A percentile compares a stretch with the other conserved stretches of the same genome.
phyloP scores from a whole-genome alignment of 2,888 invertebrate species.

The Tetanocera ferruginea region DNA sequence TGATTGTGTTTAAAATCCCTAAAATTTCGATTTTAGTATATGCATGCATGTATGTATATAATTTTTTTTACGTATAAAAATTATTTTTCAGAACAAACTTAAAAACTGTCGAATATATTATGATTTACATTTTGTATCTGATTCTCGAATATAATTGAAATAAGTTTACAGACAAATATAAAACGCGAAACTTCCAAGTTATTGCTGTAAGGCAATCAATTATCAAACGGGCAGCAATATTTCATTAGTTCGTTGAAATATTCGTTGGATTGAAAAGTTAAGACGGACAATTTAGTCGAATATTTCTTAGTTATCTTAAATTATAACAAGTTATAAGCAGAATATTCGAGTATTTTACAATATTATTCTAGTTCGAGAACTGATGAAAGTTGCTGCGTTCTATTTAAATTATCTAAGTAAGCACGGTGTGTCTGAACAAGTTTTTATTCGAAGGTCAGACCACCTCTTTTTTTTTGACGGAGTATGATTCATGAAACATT shows the following conservation, averaged over 20 bases:
- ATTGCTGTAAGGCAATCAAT: neutral
- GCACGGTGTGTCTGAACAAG: too few relatives aligned
- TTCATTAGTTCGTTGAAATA: neutral
- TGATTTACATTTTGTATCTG: neutral
- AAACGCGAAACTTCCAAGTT: neutral
- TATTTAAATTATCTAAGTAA: too few relatives aligned
- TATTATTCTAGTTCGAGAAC: neutral
- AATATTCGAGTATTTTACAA: neutral
- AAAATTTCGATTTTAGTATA: too few relatives aligned
- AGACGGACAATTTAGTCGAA: neutral
- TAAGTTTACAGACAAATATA: neutral
- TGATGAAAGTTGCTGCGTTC: neutral
- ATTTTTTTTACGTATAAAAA: neutral
- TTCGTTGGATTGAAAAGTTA: conserved; percentile 7
- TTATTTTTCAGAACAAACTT: neutral
- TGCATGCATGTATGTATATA: too few relatives aligned
- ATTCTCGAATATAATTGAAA: neutral
- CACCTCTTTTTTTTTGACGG: too few relatives aligned
- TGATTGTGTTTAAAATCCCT: too few relatives aligned
- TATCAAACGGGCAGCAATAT: neutral
- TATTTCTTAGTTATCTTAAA: neutral
- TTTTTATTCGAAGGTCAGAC: too few relatives aligned
- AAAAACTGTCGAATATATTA: neutral
- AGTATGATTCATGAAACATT: too few relatives aligned
- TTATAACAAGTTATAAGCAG: neutral